Evolutionary conservation across 37 sponge, comb jelly and placozoan genomes (phyloP), one percentile per base, ranked within the genome.

Genomic region (Tethya wilhelma): DNA sequence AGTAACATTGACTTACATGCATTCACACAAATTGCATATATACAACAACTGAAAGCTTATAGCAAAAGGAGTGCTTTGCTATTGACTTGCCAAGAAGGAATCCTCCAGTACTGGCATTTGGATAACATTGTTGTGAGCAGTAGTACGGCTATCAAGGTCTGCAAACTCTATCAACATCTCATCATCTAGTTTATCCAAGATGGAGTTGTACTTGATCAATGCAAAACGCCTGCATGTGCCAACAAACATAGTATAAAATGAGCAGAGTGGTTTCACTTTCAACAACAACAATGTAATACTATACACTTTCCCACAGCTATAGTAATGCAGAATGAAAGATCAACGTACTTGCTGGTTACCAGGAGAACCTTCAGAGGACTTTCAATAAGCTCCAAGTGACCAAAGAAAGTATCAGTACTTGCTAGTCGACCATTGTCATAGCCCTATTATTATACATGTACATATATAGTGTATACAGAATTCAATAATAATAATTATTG

Each of bases 261-360:
- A n/a, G n/a, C n/a, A n/a, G n/a, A n/a, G n/a, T n/a, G n/a, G n/a
- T n/a, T n/a, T n/a, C n/a, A n/a, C n/a, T n/a, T n/a, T n/a, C n/a
- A n/a, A n/a, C n/a, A 49, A 14, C 63, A 12, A 60, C 63, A 26
- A 7, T 60, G n/a, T 26, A n/a, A 6, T 8, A 6, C 2, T 34
- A 26, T 5, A 31, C 37, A 65, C 34, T 28, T 20, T 28, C 34
- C 14, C 66, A 65, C 33, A 31, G 2, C 2, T 28, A 26, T 29
- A 65, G 37, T 65, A n/a, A 34, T 30, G 63, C 25, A 19, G 63
- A 14, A n/a, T n/a, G n/a, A n/a, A n/a, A 17, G 55, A 49, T 49
- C 17, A 49, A 59, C 86, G 38, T 32, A 90, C 91, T 77, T 86
- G 83, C 57, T 85, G 8, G 91, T 90, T 57, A 90, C 25, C 7